Conservation (phyloP, 1,140 invertebrate species). For the Chrysopa pallens region DNA sequence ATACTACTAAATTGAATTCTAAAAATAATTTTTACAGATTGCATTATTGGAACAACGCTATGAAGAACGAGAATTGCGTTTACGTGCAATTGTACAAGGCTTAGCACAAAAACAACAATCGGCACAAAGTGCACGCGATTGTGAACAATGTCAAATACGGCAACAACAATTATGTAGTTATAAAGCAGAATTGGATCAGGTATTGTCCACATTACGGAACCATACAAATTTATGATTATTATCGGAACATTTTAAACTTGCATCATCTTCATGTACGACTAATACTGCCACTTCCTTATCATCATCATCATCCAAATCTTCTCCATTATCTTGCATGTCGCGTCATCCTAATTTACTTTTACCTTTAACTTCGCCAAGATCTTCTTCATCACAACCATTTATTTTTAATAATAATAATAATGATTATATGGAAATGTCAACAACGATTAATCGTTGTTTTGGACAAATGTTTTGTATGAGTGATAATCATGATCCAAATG, state of each 20-base stretch:
- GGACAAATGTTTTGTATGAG: neutral
- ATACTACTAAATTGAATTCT: too few species aligned
- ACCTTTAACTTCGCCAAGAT: too few species aligned
- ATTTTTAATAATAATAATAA: too few species aligned
- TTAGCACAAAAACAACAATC: conserved; percentile 21
- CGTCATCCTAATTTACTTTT: too few species aligned
- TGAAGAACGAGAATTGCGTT: conserved; percentile 21
- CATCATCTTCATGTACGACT: too few species aligned
- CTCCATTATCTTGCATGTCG: too few species aligned
- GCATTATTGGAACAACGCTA: conserved; percentile 20
- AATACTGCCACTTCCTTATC: too few species aligned
- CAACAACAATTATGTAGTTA: conserved; percentile 21
- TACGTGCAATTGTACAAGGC: conserved; percentile 19
- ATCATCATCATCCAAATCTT: too few species aligned
- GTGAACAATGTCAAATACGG: conserved; percentile 18
- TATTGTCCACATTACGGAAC: conserved; percentile 17
- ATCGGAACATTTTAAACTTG: too few species aligned
- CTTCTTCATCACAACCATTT: too few species aligned
- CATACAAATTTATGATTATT: neutral
- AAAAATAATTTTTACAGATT: conserved; percentile 14
- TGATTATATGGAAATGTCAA: too few species aligned
- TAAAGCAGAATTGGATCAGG: conserved; percentile 20
- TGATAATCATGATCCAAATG: neutral
- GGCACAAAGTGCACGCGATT: conserved; percentile 14
- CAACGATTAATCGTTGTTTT: neutral